Evolutionary conservation across 2,888 invertebrate genomes (phyloP).

Genomic region (Cancer borealis): DNA sequence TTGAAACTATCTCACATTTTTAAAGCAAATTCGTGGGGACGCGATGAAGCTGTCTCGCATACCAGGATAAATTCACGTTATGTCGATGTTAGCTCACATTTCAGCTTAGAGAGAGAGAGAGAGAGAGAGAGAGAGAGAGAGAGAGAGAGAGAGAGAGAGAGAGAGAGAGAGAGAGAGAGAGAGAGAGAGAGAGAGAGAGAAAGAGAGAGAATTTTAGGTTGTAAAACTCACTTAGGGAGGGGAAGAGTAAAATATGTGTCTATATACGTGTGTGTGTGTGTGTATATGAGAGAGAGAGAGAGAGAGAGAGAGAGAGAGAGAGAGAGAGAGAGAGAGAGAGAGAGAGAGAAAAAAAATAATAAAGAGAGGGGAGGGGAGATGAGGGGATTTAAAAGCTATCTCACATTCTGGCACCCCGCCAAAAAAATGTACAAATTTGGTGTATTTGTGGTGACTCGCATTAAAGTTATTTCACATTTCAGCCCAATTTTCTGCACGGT

Average conservation of each 20-base stretch:
- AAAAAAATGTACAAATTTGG: not conserved
- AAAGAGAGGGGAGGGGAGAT: not conserved
- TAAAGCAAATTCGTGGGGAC: not conserved
- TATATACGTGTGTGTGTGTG: not conserved
- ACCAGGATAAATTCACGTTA: not conserved
- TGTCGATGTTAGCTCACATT: no score
- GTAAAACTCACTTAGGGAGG: not conserved
- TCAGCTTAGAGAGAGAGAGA: not conserved
- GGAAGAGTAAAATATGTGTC: not conserved
- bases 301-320: not conserved
- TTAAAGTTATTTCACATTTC: constrained; percentile 38
- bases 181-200: not conserved
- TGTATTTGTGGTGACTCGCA: not conserved
- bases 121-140: not conserved
- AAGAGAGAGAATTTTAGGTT: not conserved
- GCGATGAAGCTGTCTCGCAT: not conserved
- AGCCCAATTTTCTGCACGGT: not conserved
- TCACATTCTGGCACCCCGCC: not conserved
- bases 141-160: constrained; percentile 33
- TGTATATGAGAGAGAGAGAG: not conserved
- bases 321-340: constrained; percentile 21
- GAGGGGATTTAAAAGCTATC: not conserved
- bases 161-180: constrained; percentile 35
- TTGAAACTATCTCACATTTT: not conserved
- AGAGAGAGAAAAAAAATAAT: not conserved